These are phyloP conservation scores for Holacanthus passer DNA, from an alignment of 2,113 vertebrate genomes.

Conservation along the genomic window DNA sequence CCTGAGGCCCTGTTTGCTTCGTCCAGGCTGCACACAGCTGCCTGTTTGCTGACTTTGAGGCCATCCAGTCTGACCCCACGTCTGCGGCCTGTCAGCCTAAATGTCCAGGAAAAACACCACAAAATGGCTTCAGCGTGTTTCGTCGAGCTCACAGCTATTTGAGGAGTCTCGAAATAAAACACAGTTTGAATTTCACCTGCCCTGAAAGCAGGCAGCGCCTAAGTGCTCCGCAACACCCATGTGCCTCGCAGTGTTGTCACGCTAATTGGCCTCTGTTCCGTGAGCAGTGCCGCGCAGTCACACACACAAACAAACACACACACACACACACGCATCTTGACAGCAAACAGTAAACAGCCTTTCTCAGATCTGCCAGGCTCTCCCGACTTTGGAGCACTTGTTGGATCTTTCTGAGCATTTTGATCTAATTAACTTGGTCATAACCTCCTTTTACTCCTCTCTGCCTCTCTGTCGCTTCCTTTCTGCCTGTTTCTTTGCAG, in stretches of 20 bases:
- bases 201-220: neutral
- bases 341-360: slow-evolving; percentile 58
- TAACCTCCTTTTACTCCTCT: slow-evolving; percentile 22
- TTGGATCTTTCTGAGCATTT: slow-evolving; percentile 58
- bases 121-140: neutral
- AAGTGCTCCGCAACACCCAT: slow-evolving; percentile 28
- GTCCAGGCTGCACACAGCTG: neutral
- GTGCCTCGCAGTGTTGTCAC: slow-evolving; percentile 36
- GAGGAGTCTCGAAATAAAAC: slow-evolving; percentile 4
- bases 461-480: slow-evolving; percentile 18
- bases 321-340: slow-evolving; percentile 30
- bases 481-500: slow-evolving; percentile 21
- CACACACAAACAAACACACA: slow-evolving; percentile 6
- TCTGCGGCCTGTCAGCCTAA: neutral
- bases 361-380: slow-evolving; percentile 69
- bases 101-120: slow-evolving; percentile 11
- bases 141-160: slow-evolving; percentile 17
- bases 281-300: neutral
- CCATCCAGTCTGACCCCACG: neutral
- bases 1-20: neutral
- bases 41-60: neutral
- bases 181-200: neutral
- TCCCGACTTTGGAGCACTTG: slow-evolving; percentile 38
- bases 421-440: slow-evolving; percentile 66
- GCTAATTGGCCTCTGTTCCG: slow-evolving; percentile 60